phyloP scores from a whole-genome alignment of 2,888 invertebrate species.

The Embidobia sp. region DNA sequence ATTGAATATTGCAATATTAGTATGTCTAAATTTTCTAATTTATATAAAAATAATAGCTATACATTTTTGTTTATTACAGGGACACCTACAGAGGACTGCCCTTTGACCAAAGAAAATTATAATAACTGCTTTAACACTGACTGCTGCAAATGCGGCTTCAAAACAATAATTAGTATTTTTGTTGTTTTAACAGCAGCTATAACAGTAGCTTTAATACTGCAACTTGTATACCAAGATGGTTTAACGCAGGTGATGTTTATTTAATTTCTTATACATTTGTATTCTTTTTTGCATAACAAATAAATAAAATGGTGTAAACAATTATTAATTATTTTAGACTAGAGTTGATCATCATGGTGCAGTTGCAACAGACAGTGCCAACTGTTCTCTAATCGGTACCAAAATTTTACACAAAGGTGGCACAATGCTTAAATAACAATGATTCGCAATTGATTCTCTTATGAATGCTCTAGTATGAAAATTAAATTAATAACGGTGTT shows the following conservation, averaged over 20 bases:
- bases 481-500: too few relatives aligned
- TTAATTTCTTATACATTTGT: background rate
- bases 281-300: background rate
- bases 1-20: too few relatives aligned
- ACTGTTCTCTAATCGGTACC: conserved; percentile 88
- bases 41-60: too few relatives aligned
- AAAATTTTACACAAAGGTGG: conserved; percentile 87
- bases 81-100: conserved; percentile 76
- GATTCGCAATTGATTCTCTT: too few relatives aligned
- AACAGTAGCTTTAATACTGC: conserved; percentile 87
- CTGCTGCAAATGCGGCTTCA: conserved; percentile 83
- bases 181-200: conserved; percentile 86
- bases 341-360: conserved; percentile 84
- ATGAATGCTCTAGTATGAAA: too few relatives aligned
- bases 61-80: conserved; percentile 56
- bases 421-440: too few relatives aligned
- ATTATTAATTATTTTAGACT: conserved; percentile 7
- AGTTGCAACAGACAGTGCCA: conserved; percentile 87
- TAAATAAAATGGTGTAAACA: too few relatives aligned
- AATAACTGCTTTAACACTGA: conserved; percentile 68
- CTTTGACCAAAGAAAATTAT: conserved; percentile 73
- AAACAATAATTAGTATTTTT: conserved; percentile 86
- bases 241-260: conserved; percentile 83
- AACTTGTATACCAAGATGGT: conserved; percentile 88
- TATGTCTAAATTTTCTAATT: too few relatives aligned